Percentiles rank a stretch among this genome's conserved stretches.
phyloP scores from a whole-genome alignment of 2,113 vertebrate species.

The Zosterops borbonicus region DNA sequence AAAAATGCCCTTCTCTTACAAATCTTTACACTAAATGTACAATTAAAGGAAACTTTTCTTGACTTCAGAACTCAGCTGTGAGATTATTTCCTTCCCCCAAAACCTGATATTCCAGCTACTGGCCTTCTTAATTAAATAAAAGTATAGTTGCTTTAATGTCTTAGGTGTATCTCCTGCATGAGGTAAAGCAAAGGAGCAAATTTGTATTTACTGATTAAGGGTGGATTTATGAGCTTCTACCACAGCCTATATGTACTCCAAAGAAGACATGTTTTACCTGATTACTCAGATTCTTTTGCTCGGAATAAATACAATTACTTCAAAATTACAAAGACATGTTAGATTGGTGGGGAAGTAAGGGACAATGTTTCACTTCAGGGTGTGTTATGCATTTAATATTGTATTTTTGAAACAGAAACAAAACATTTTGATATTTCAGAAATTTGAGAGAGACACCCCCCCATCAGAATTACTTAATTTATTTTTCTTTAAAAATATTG shows the following conservation, averaged over 20 bases:
- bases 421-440: not conserved
- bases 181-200: not conserved
- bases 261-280: not conserved
- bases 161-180: not conserved
- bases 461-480: not conserved
- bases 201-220: not conserved
- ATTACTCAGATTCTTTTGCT: not conserved
- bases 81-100: not conserved
- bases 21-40: not conserved
- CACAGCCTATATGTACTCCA: not conserved
- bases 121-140: not conserved
- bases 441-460: not conserved
- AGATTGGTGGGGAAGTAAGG: not conserved
- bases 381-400: not conserved
- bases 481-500: not conserved
- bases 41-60: not conserved
- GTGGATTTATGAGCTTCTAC: not conserved
- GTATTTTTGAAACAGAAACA: not conserved
- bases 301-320: not conserved
- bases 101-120: not conserved
- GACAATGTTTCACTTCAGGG: not conserved
- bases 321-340: not conserved
- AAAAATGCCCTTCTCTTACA: not conserved
- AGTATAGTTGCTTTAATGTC: not conserved
- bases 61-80: not conserved